These are phyloP conservation scores for Tragopan temminckii DNA, from an alignment of 2,797 vertebrate species.

Conservation along the genomic window DNA sequence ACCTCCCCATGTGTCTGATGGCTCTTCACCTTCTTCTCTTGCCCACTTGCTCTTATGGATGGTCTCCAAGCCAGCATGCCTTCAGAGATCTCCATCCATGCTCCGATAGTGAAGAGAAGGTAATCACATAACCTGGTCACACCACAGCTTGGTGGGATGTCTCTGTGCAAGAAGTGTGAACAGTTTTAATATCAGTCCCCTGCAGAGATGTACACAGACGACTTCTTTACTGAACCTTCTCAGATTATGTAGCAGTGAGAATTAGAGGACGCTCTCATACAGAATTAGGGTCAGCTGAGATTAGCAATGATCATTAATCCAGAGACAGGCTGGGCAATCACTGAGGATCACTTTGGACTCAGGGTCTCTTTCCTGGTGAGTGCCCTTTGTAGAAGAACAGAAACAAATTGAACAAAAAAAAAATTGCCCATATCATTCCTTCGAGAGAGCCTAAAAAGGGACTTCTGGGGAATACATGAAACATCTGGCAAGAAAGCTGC, in stretches of 20 bases:
- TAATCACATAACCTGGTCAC: too few species aligned
- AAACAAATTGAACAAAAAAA: not conserved
- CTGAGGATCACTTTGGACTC: not conserved
- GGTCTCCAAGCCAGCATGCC: not conserved
- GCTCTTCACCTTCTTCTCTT: not conserved
- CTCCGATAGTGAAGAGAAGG: not conserved
- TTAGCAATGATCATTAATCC: not conserved
- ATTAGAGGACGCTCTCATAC: not conserved
- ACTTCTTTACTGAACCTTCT: not conserved
- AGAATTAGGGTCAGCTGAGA: not conserved
- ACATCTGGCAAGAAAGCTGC: not conserved
- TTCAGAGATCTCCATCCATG: not conserved
- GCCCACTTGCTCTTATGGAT: not conserved
- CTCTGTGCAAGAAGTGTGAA: not conserved
- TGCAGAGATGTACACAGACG: not conserved
- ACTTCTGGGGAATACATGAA: not conserved
- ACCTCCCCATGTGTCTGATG: not conserved
- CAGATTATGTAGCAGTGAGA: not conserved
- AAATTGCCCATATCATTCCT: not conserved
- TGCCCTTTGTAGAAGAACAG: accelerated
- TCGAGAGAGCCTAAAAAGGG: not conserved
- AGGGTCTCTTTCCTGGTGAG: not conserved
- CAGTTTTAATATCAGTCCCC: not conserved
- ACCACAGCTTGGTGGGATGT: not conserved
- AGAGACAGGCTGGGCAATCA: not conserved